Percentiles rank a stretch among this genome's conserved stretches.
These are phyloP conservation scores for Passer montanus DNA, from an alignment of 2,113 vertebrate species.

Conservation along the genomic window DNA sequence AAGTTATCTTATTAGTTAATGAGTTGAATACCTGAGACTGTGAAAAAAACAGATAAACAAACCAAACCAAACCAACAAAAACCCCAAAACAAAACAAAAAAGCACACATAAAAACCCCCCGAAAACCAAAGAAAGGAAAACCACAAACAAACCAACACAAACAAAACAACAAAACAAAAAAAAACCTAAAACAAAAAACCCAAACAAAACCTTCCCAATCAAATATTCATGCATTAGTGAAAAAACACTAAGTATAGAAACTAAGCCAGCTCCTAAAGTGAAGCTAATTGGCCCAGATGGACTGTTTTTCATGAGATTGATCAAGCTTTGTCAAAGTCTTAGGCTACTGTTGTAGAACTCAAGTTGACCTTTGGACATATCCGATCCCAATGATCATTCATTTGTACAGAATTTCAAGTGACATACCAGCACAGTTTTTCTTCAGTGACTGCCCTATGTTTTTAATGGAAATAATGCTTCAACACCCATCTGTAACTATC, in stretches of 20 bases:
- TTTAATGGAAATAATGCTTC: not conserved
- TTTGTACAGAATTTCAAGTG: not conserved
- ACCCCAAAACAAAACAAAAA: not conserved
- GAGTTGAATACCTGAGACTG: not conserved
- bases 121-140: not conserved
- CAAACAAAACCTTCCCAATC: not conserved
- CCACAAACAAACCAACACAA: not conserved
- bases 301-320: not conserved
- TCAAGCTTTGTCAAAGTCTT: conserved; percentile 4
- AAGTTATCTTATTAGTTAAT: not conserved
- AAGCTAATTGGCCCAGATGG: not conserved
- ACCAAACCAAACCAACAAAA: not conserved
- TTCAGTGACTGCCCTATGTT: not conserved
- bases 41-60: not conserved
- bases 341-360: not conserved
- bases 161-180: not conserved
- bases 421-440: not conserved
- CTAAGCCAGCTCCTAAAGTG: not conserved
- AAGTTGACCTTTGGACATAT: not conserved
- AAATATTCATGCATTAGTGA: not conserved
- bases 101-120: too few species aligned
- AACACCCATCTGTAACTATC: not conserved
- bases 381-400: not conserved
- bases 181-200: too few species aligned
- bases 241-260: not conserved